Base-by-base conservation (phyloP, 2,888 invertebrate species). In the Volucella bombylans region DNA sequence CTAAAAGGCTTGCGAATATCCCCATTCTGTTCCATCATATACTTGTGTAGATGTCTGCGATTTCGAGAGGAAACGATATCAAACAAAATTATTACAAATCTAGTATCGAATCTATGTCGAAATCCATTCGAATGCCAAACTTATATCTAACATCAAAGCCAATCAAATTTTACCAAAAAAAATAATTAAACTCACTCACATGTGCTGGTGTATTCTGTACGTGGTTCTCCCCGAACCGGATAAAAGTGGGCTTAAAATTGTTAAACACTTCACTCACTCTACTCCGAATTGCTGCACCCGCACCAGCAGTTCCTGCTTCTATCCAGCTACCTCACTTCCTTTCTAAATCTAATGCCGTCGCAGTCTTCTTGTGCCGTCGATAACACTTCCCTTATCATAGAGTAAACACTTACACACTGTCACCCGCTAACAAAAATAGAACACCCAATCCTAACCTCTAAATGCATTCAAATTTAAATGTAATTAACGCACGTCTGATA, bases 401-500 rank as follows among this genome's bases (percentile, higher is more conserved):
- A 68, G 23, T 45, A 73, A 73, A 72, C 73, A 78, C 62, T 12
- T 38, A 9, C 47, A 45, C 61, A 61, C 52, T 55, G 6, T 9
- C 41, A n/a, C 6, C 23, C 23, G 31, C 1, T 49, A 10, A 61
- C 50, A 68, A 38, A 67, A 62, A 68, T 47, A 62, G 54, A 54
- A 64, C 55, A 10, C 61, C 55, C n/a, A 49, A 41, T 54, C 55
- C 49, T 45, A 62, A 62, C 73, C 68, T 47, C 52, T 50, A 57
- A 82, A 68, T 78, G 83, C 79, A 83, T 69, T 79, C 74, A 59
- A 79, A 74, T 83, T 83, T 69, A 74, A 83, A 79, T 79, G 65
- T 64, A 79, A 83, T 83, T 83, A 83, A 47, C 79, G 43, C 31
- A 31, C 71, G 39, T 64, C 69, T 82, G 59, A 76, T 59, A 65